Conservation (phyloP, 2,797 vertebrate species). For the Enteromius viviparus region DNA sequence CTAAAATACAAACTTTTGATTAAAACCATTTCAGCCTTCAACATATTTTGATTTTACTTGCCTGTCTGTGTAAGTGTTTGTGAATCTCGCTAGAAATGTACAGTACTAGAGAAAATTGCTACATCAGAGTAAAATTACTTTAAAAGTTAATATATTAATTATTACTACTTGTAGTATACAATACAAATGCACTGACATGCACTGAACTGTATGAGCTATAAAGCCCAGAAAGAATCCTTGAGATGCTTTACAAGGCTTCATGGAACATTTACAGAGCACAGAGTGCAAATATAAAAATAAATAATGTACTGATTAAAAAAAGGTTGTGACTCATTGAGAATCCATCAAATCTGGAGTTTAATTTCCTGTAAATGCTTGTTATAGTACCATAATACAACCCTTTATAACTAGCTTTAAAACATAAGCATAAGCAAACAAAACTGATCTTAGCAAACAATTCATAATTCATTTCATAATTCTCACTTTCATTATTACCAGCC, state of each 20-base stretch:
- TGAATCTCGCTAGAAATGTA: background rate
- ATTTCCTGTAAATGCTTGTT: constrained; percentile 12
- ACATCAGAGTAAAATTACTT: background rate
- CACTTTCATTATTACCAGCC: background rate
- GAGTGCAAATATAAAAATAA: background rate
- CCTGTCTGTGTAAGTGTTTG: background rate
- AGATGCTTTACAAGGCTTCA: constrained; percentile 16
- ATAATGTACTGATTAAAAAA: constrained; percentile 12
- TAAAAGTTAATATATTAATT: background rate
- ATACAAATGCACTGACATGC: no score
- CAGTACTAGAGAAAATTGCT: background rate
- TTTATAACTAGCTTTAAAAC: background rate
- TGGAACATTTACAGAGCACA: background rate
- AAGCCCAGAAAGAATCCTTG: constrained; percentile 11
- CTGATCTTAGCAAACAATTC: background rate
- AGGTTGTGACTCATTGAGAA: constrained; percentile 12
- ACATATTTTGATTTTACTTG: background rate
- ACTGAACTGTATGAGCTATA: background rate
- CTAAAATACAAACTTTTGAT: no score
- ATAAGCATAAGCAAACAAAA: no score
- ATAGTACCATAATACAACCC: background rate
- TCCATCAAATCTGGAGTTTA: background rate
- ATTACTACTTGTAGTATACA: no score
- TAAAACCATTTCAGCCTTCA: background rate
- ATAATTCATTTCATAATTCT: background rate